Percentiles rank a stretch among this genome's conserved stretches.
These are phyloP conservation scores for Gonatopus flavifemur DNA, from an alignment of 1,140 invertebrate genomes.

Conservation along the genomic window DNA sequence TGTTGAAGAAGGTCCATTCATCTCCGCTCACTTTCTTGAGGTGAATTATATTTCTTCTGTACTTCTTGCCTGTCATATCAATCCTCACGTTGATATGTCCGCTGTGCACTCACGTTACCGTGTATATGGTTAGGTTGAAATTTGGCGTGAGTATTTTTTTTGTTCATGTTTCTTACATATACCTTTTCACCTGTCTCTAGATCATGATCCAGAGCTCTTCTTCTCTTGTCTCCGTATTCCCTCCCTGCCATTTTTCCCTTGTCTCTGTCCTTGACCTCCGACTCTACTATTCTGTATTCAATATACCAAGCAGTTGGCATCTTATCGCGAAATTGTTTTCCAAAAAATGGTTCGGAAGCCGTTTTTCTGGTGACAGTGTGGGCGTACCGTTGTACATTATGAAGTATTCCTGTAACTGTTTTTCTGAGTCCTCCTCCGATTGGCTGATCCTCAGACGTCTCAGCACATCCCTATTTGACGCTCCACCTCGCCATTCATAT, in stretches of 20 bases:
- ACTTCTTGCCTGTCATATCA: background rate
- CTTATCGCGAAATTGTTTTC: background rate
- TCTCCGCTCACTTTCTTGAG: background rate
- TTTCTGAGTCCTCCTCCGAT: background rate
- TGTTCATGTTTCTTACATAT: background rate
- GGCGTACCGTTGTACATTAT: background rate
- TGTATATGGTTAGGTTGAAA: background rate
- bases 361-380: background rate
- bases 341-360: background rate
- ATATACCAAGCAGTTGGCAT: background rate
- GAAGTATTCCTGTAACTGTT: background rate
- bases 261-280: background rate
- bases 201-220: conserved; percentile 15
- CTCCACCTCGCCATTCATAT: conserved; percentile 44
- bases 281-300: background rate
- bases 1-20: too few relatives aligned
- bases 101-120: background rate
- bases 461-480: conserved; percentile 34
- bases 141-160: background rate
- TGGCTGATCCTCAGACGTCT: conserved; percentile 28
- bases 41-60: background rate
- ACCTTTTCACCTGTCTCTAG: background rate
- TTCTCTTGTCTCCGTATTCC: conserved; percentile 14
- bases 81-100: background rate
- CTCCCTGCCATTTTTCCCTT: background rate